Evolutionary conservation across 2,888 invertebrate species (phyloP), one percentile per base, ranked within the genome.

Genomic region (Mystacides longicornis): DNA sequence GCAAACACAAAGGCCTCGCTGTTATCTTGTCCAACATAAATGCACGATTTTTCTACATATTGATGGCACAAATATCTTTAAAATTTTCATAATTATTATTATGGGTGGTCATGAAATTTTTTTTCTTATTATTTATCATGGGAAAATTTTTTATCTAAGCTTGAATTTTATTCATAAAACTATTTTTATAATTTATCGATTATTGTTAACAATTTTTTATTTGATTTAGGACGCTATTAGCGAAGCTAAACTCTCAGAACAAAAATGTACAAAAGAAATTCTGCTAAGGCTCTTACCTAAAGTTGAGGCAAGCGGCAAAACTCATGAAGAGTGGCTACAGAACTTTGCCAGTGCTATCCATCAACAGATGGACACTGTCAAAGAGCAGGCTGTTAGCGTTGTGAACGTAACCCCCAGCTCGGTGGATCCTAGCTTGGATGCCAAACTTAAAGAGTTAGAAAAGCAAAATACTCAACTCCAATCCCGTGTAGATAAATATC

Each of bases 401-500:
- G 43, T 68, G 66, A 21, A 65, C 64, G 18, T 53, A 66, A 53
- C 0, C 68, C 68, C 31, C 71, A 70, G 42, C 14, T 46, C 66
- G 74, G 21, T 67, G 67, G 58, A 51, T 5, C 31, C 27, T 9
- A 42, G 42, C 20, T n/a, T 21, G 21, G 51, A 51, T 4, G 47
- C 59, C 60, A 60, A 63, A 63, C 60, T 79, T 58, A 65, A 70
- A 51, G 82, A 85, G 33, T 68, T 83, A 57, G 69, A 72, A 57
- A 71, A 76, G 62, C 80, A 85, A 67, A 86, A 84, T 67, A 77
- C 79, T 64, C 81, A 82, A 63, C 71, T 88, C 62, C 83, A 83
- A 65, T 74, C 73, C 45, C 77, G 82, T 66, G 81, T 85, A 50
- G 79, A 80, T 60, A 81, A 87, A 69, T 87, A 89, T 67, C 86